These are phyloP conservation scores for Mythimna vitellina DNA, from an alignment of 2,888 invertebrate genomes.

Conservation along the genomic window DNA sequence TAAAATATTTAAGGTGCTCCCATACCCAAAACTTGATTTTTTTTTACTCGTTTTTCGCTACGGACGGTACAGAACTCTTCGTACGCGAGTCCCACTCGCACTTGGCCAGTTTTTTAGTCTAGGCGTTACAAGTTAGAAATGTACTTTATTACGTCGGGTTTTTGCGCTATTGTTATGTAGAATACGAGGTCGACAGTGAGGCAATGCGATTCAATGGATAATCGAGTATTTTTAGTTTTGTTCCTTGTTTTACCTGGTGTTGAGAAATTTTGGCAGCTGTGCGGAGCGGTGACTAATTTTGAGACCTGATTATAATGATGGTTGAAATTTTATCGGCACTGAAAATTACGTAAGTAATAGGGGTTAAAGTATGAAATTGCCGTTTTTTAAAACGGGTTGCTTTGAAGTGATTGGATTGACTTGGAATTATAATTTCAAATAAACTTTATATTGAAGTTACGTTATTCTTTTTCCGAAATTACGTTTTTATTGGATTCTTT, in stretches of 20 bases:
- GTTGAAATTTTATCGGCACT: not conserved
- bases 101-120: conserved; percentile 31
- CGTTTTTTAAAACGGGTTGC: no score
- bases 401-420: no score
- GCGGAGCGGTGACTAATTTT: conserved; percentile 1
- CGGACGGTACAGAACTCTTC: no score
- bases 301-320: not conserved
- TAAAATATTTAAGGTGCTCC: no score
- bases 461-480: no score
- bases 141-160: conserved; percentile 31
- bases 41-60: no score
- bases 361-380: no score
- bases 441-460: no score
- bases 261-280: conserved; percentile 7
- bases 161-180: conserved; percentile 61
- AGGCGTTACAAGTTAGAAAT: conserved; percentile 9
- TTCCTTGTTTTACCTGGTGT: conserved; percentile 50
- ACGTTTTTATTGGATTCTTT: no score
- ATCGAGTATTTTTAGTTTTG: conserved; percentile 41
- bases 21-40: no score
- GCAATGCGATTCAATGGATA: conserved; percentile 57
- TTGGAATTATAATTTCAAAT: no score
- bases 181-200: conserved; percentile 54
- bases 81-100: no score
- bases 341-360: not conserved